Evolutionary conservation across 2,888 invertebrate species (phyloP), one percentile per base, ranked within the genome.

Genomic region (Spisula subtruncata): DNA sequence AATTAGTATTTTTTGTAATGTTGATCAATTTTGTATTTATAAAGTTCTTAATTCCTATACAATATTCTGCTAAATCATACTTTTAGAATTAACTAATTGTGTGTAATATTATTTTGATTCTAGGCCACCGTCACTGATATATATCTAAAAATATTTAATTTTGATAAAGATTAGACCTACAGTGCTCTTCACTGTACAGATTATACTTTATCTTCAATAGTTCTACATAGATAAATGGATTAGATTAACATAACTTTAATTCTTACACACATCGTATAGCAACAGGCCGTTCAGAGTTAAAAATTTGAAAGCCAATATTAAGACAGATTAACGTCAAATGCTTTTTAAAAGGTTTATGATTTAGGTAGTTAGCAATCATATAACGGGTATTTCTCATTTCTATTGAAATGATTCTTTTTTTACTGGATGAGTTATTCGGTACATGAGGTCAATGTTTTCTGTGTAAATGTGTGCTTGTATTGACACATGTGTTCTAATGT

Each of bases 271-370:
- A 41, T 29, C 0, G 29, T 75, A 35, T 75, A 32, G 32, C 75
- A 35, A 32, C 18, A 32, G 32, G 20, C 5, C 14, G 32, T 75
- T 75, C 75, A 75, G 25, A 25, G 18, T 32, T 75, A 75, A 25
- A 41, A 75, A 66, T 75, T 35, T 32, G n/a, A 79, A 84, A 75
- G 51, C 75, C 29, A 51, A 51, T 75, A 84, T 80, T 85, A 51
- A 20, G 80, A 41, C 80, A 56, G 84, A 84, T 84, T 84, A 84
- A 84, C 75, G 25, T 79, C 51, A 41, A 20, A 46, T 71, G 71
- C 51, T 84, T 75, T 79, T 75, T 79, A 80, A 80, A 16, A n/a
- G 2, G 41, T 8, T 1, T 79, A 32, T 85, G 54, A 80, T 85
- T 85, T 75, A 14, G 35, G 35, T 18, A 25, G 10, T 32, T 75